Base-by-base conservation (phyloP, 2,113 vertebrate genomes). In the Oryzias woworae region DNA sequence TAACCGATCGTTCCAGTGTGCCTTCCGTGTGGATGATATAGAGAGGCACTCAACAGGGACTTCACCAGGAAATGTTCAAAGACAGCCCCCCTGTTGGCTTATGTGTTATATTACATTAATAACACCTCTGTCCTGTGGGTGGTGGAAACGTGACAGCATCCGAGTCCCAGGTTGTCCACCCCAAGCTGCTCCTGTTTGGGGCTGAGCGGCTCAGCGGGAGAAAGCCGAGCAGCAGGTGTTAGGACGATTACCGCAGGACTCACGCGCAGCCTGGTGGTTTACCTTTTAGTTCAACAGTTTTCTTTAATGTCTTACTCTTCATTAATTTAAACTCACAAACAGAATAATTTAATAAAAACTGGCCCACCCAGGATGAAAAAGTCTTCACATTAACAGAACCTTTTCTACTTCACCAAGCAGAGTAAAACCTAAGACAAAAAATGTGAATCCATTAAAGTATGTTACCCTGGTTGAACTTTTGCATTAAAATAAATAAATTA, bases 71-170 rank as follows among this genome's bases (percentile, higher is more conserved):
- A 62, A 51, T 23, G 63, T 83, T 80, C 53, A 69, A 75, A 84
- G 69, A 43, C 73, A 72, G 47, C 72, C 75, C 68, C 75, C 54
- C 41, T 5, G 3, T 22, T 15, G 81, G 54, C 71, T 66, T 31
- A 77, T 73, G 86, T 85, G 83, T 84, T 85, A 86, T 85, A 87
- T 89, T 86, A 78, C 85, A 85, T 85, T 84, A 86, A 89, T 87
- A 86, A 86, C 85, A 83, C 85, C 78, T 82, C 26, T 26, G 66
- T 85, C 88, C 74, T 65, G 58, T 59, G 77, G 87, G 86, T 65
- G 74, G 78, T 22, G 18, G 71, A 62, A 63, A 66, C 73, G 73
- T 81, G 76, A 82, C 83, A 82, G 78, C 68, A 8, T 51, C 31
- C 62, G 15, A 62, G 71, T 85, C 78, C 76, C 83, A 53, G 81